Percentiles rank a stretch among this genome's conserved stretches.
phyloP scores from a whole-genome alignment of 2,113 vertebrate species.

The Alces alces region DNA sequence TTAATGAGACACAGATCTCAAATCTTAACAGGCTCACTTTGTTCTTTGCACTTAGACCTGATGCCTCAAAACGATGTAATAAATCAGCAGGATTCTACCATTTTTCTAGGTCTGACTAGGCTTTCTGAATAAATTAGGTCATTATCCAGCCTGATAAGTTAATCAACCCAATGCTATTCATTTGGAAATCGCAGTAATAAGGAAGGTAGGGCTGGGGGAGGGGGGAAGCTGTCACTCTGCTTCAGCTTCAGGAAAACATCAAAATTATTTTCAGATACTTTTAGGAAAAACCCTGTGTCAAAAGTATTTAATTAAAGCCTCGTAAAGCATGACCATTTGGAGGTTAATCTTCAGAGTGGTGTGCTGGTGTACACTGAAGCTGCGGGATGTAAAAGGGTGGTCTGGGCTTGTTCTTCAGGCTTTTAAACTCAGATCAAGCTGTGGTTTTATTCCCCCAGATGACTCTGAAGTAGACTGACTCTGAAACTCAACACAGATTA shows the following conservation, averaged over 20 bases:
- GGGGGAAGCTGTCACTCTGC: not conserved
- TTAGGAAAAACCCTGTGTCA: not conserved
- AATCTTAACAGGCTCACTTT: not conserved
- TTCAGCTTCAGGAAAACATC: not conserved
- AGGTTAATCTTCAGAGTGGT: not conserved
- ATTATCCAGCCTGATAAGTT: not conserved
- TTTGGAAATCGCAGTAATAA: not conserved
- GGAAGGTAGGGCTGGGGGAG: not conserved
- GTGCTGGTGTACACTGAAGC: not conserved
- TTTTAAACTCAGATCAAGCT: not conserved
- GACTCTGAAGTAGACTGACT: not conserved
- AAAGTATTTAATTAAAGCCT: not conserved
- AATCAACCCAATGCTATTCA: not conserved
- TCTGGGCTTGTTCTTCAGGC: not conserved
- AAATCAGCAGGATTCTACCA: not conserved
- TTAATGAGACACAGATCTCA: not conserved
- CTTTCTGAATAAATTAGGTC: constrained; percentile 27
- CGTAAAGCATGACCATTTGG: not conserved
- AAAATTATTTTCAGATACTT: not conserved
- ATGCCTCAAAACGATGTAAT: not conserved
- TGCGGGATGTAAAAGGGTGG: not conserved
- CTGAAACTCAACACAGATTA: not conserved
- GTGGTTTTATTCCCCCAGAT: not conserved
- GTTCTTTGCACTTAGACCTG: not conserved
- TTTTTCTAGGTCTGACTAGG: not conserved